Evolutionary conservation across 2,888 invertebrate genomes (phyloP), one percentile per base, ranked within the genome.

Genomic region (Tenodera sinensis): DNA sequence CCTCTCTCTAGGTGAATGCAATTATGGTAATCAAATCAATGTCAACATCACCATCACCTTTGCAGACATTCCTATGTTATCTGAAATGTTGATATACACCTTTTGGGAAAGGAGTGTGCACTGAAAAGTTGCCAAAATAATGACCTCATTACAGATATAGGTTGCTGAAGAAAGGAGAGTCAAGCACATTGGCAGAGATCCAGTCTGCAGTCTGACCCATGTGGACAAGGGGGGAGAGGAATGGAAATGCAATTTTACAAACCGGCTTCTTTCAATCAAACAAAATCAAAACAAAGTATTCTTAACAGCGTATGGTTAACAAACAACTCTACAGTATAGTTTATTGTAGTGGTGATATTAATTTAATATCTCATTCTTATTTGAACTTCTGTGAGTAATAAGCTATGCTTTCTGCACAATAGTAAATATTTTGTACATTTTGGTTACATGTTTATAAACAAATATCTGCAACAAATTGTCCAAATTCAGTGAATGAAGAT

Each of bases 321-420:
- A 84, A 71, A 86, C 81, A 86, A 86, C 81, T 25, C 81, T 20
- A 86, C 86, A 71, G 86, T 28, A 86, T 83, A 88, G 90, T 90
- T 90, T 90, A 90, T 90, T 90, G 84, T 89, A 90, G 87, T 89
- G 89, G 84, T 89, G 90, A 90, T 90, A 90, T 90, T 90, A 90
- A 90, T 90, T 90, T 90, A 90, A 90, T 90, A 90, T 90, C 90
- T 88, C 89, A 89, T 85, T 85, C n/a, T 81, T 88, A 42, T 88
- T 89, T 85, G 83, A 88, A 81, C 54, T 82, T 87, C 83, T 83
- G 87, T 87, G 87, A 87, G 83, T 86, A 87, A 83, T 87, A 87
- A 87, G 87, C 87, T 87, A 87, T 83, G 87, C 83, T 81, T 86
- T 86, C 83, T 89, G 89, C 89, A 89, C 89, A 89, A 84, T 89